Evolutionary conservation across 2,888 invertebrate species (phyloP), one percentile per base, ranked within the genome.

Genomic region (Limnephilus marmoratus): DNA sequence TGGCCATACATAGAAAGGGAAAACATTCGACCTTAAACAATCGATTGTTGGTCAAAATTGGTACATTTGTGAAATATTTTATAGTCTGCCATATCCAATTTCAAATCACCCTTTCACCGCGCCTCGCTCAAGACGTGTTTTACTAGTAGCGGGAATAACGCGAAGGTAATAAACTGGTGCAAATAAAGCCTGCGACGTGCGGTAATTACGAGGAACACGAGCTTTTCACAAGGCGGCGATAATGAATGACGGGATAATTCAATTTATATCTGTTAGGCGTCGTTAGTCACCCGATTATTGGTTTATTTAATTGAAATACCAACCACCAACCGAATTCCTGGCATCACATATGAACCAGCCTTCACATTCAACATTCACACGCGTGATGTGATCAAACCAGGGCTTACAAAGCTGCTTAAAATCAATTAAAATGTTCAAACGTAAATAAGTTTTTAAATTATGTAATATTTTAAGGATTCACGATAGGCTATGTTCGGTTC

Each of bases 231-330:
- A 49, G 31, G 81, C 41, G 12, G 18, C 83, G 90, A 49, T 90
- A 90, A 90, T 90, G 82, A 82, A 90, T 90, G 81, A 49, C n/a
- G 31, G 83, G 83, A 83, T 90, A 90, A 90, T 90, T 90, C 53
- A 34, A 68, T 87, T 53, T 37, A 87, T 87, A 53, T 87, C 87
- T 85, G 41, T 85, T 85, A 41, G 18, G 82, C 82, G 82, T 83
- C 29, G 86, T 45, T 86, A 86, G 86, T 86, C 29, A 86, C 49
- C 37, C 49, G 24, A n/a, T 86, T 45, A 86, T 45, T 86, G 86
- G 83, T 41, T 83, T 83, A 37, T 37, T 83, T 37, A 18, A 34
- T 37, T 41, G 83, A 83, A 41, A 83, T 37, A 41, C 83, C 68
- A 68, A 68, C 68, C 24, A 68, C n/a, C 83, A 37, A 83, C 37